Conservation (phyloP, 1,140 invertebrate genomes). For the Bradynema listronoti region DNA sequence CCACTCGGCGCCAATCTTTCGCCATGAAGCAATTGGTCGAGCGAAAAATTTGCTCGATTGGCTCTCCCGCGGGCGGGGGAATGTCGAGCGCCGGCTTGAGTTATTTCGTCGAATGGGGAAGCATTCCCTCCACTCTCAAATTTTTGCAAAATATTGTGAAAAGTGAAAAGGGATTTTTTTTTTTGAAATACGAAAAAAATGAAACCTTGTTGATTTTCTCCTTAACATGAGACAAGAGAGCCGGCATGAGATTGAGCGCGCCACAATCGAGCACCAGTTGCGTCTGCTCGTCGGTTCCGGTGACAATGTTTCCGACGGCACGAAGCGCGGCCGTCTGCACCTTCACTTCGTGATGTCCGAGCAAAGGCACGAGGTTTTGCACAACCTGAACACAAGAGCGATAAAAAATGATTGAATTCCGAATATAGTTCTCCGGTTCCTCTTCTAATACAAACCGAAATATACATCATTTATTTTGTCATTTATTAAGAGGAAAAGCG, state of each 20-base stretch:
- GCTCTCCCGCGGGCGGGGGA: too few species aligned
- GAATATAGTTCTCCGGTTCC: too few species aligned
- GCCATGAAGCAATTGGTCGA: too few species aligned
- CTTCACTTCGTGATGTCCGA: conserved; percentile 92
- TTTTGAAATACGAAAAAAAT: conserved; percentile 29
- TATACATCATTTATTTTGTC: neutral
- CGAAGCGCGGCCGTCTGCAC: conserved; percentile 88
- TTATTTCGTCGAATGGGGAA: too few species aligned
- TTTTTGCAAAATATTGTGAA: too few species aligned
- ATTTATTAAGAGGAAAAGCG: neutral
- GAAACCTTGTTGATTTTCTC: conserved; percentile 72
- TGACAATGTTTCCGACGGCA: conserved; percentile 97
- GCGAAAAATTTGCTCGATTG: too few species aligned
- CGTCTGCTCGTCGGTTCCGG: conserved; percentile 95
- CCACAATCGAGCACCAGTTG: conserved; percentile 86
- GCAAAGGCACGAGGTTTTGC: conserved; percentile 81
- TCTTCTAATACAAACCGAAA: neutral
- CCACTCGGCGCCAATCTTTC: too few species aligned
- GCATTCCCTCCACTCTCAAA: too few species aligned
- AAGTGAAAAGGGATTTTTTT: too few species aligned
- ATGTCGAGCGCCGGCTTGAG: too few species aligned
- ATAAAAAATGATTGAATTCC: too few species aligned
- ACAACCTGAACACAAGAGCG: conserved; percentile 62
- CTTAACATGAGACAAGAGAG: conserved; percentile 77
- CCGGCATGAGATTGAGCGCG: conserved; percentile 82